Evolutionary conservation across 2,888 invertebrate genomes (phyloP), one percentile per base, ranked within the genome.

Genomic region (Trachelus iudaicus): DNA sequence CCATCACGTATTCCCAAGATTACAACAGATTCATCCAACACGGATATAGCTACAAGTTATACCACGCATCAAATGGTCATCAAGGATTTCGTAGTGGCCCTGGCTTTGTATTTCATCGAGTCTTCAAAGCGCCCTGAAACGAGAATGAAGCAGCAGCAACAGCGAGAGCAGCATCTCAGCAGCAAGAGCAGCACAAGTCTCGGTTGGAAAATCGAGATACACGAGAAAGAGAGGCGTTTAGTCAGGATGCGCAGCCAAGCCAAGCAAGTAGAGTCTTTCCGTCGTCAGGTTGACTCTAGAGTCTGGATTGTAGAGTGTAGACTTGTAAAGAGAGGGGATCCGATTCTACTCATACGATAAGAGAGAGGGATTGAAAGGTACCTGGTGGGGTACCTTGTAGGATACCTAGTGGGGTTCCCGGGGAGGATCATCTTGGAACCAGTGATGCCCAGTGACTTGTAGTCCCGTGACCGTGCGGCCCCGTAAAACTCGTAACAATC

Each of bases 181-280:
- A 56, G 56, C 56, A 56, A 23, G 56, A 56, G 56, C 56, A 56
- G 56, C 56, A 77, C 75, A 73, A 75, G 75, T 69, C 75, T 73
- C 74, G 73, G 75, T 69, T 75, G 77, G 77, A 77, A 77, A 77
- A 77, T 77, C 75, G 77, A 77, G 77, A 77, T 77, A 77, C 69
- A 77, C 74, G 77, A 77, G 56, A 56, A 56, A 23, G 23, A 56
- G 56, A 56, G 23, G 23, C 56, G 56, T 56, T 56, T 23, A 56
- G 23, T 9, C 56, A 23, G 56, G 56, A 23, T 23, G 56, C 6
- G 15, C 1, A 40, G 56, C 56, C 9, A 56, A 56, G 56, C 56
- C 56, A 56, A 56, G 23, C 56, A 56, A 23, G 56, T 56, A 56
- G 56, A 56, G 56, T 23, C 56, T 15, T 56, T 23, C 23, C 56